Conservation (phyloP, 2,888 invertebrate species). For the Gastrophysa polygoni region DNA sequence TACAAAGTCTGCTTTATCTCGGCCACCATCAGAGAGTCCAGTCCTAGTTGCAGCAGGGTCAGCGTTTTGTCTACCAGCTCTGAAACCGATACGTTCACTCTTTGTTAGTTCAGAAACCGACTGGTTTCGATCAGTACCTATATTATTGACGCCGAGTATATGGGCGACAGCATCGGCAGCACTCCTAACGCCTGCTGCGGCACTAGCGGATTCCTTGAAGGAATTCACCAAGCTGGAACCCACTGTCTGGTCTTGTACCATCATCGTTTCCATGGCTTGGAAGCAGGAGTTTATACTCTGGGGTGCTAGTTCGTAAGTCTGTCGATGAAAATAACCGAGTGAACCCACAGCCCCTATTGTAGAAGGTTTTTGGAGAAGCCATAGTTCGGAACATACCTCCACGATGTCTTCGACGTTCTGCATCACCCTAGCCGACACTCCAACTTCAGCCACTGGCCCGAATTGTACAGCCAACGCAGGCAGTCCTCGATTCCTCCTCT, state of each 20-base stretch:
- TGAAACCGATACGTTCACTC: conserved; percentile 26
- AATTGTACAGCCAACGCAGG: conserved; percentile 45
- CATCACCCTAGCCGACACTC: conserved; percentile 33
- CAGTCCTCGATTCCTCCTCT: conserved; percentile 35
- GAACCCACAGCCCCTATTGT: too few relatives aligned
- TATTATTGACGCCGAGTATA: conserved; percentile 41
- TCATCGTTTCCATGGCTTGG: conserved; percentile 34
- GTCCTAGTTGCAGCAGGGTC: conserved; percentile 36
- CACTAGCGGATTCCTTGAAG: conserved; percentile 6
- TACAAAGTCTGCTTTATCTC: conserved; percentile 43
- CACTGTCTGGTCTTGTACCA: conserved; percentile 35
- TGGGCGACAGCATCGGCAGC: conserved; percentile 36
- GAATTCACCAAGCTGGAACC: conserved; percentile 33
- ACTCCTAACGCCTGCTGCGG: conserved; percentile 23
- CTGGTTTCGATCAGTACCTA: too few relatives aligned
- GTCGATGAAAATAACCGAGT: not conserved
- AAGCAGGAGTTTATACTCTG: conserved; percentile 38
- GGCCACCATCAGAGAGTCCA: conserved; percentile 42
- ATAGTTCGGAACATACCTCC: too few relatives aligned
- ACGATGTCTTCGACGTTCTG: conserved; percentile 19
- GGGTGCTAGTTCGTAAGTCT: conserved; percentile 17
- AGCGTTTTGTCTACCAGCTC: conserved; percentile 33
- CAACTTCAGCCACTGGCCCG: conserved; percentile 44
- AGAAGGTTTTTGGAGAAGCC: too few relatives aligned
- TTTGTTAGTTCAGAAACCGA: too few relatives aligned